Evolutionary conservation across 2,888 invertebrate species (phyloP), one percentile per base, ranked within the genome.

Genomic region (Scaptomyza reducta): DNA sequence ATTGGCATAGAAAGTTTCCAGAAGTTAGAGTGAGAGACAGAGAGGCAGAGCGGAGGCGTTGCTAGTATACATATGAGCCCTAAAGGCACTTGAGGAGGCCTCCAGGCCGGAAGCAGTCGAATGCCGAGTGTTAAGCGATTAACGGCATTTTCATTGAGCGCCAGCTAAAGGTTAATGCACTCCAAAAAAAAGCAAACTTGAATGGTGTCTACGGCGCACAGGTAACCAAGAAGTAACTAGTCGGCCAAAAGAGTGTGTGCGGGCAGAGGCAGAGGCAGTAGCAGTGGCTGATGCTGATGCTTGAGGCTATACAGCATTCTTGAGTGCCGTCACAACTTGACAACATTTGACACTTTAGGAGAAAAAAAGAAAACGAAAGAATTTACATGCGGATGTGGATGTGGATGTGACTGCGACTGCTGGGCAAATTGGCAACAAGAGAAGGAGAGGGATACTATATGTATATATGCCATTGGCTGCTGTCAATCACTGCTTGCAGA

Each of bases 401-500:
- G 49, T 18, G 18, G 53, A 42, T 14, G 38, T n/a, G 6, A 7
- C 6, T 4, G 31, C 14, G 49, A 27, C 22, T 40, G 41, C n/a
- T 54, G 56, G 75, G 70, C 72, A 73, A 73, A 75, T 70, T 71
- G 57, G 22, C 9, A 29, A 10, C 38, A 22, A 22, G 11, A 50
- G 1, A 29, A 16, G 40, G 10, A 16, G 16, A 1, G n/a, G 6
- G 4, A 35, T 1, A 42, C 10, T 14, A 14, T 6, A 7, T 31
- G 13, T 3, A 13, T 14, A 33, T 31, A 31, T 5, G 16, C 9
- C n/a, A 50, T 6, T 4, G 29, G 18, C 11, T 29, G 57, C 60
- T 71, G 87, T 87, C 86, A 86, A 87, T 86, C 87, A 88, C 87
- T 7, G 3, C 82, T 79, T 81, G 35, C 76, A 81, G 79, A 81